Conservation (phyloP, 1,140 invertebrate species). For the Drosophila tani region DNA sequence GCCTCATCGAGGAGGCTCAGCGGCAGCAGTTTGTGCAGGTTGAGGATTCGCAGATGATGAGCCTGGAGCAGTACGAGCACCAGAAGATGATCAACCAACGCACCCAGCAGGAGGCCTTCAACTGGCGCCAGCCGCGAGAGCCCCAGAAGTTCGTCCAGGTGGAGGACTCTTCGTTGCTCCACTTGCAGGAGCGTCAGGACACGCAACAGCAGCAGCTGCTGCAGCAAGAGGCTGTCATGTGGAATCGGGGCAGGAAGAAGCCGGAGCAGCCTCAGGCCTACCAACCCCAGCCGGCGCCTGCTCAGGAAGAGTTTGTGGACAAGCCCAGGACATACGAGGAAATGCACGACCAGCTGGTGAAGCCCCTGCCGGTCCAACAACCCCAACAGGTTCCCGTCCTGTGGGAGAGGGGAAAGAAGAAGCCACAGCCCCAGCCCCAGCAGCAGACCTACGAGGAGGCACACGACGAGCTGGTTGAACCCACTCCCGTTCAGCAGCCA, state of each 20-base stretch:
- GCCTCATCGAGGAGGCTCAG: slow-evolving; percentile 66
- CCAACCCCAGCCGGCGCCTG: slow-evolving; percentile 13
- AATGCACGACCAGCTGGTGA: slow-evolving; percentile 85
- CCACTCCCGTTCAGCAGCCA: slow-evolving; percentile 42
- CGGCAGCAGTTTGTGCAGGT: slow-evolving; percentile 68
- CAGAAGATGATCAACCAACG: slow-evolving; percentile 65
- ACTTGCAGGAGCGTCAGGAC: slow-evolving; percentile 76
- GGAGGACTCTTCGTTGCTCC: slow-evolving; percentile 75
- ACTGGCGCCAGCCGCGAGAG: slow-evolving; percentile 74
- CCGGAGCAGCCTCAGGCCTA: slow-evolving; percentile 46
- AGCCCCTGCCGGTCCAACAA: slow-evolving; percentile 72
- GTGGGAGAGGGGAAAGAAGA: slow-evolving; percentile 78
- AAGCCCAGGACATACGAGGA: slow-evolving; percentile 72
- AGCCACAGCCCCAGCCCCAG: slow-evolving; percentile 74
- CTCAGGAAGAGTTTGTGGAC: slow-evolving; percentile 49
- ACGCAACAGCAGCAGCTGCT: slow-evolving; percentile 66
- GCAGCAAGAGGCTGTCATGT: slow-evolving; percentile 78
- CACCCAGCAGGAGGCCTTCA: slow-evolving; percentile 64
- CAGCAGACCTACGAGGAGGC: slow-evolving; percentile 63
- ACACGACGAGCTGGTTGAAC: slow-evolving; percentile 64
- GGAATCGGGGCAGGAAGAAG: slow-evolving; percentile 84
- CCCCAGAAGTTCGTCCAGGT: slow-evolving; percentile 70
- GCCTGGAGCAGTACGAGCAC: slow-evolving; percentile 73
- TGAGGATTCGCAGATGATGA: slow-evolving; percentile 79
- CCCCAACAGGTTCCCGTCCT: slow-evolving; percentile 51